A percentile compares a stretch with the other conserved stretches of the same genome.
Evolutionary conservation across 2,888 invertebrate species (phyloP).

Genomic region (Malthinus seriepunctatus): DNA sequence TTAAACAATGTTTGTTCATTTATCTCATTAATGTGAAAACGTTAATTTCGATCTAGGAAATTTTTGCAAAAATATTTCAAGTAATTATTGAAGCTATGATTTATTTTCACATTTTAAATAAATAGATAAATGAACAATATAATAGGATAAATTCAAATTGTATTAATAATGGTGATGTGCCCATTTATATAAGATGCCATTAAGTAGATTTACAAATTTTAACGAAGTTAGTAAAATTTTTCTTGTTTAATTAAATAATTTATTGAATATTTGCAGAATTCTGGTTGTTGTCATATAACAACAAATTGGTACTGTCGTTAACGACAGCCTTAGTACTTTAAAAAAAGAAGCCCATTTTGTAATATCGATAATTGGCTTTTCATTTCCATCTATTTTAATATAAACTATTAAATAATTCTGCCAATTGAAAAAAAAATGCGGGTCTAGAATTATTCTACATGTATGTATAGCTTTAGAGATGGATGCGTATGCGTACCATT

Average conservation of each 20-base stretch:
- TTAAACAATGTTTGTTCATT: background rate
- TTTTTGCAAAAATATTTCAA: background rate
- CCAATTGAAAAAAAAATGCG: conserved; percentile 51
- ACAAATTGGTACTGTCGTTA: conserved; percentile 43
- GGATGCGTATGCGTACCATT: conserved; percentile 37
- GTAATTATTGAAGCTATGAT: background rate
- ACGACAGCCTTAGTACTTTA: conserved; percentile 39
- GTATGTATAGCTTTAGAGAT: conserved; percentile 43
- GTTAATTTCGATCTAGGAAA: background rate
- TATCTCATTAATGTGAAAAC: background rate
- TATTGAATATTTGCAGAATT: conserved; percentile 26
- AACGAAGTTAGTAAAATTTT: conserved; percentile 13
- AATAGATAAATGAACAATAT: background rate
- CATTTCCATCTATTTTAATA: conserved; percentile 37
- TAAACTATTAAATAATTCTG: conserved; percentile 46
- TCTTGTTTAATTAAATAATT: conserved; percentile 14
- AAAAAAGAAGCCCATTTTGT: conserved; percentile 35
- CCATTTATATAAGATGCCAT: conserved; percentile 6
- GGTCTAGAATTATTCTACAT: conserved; percentile 44
- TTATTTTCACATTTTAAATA: background rate
- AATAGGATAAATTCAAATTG: conserved; percentile 1
- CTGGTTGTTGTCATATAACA: conserved; percentile 46
- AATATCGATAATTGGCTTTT: conserved; percentile 34
- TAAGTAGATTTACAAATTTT: conserved; percentile 14
- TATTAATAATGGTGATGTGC: conserved; percentile 1